Evolutionary conservation across 23 tunicate species (phyloP).

Genomic region (Ciona savignyi): DNA sequence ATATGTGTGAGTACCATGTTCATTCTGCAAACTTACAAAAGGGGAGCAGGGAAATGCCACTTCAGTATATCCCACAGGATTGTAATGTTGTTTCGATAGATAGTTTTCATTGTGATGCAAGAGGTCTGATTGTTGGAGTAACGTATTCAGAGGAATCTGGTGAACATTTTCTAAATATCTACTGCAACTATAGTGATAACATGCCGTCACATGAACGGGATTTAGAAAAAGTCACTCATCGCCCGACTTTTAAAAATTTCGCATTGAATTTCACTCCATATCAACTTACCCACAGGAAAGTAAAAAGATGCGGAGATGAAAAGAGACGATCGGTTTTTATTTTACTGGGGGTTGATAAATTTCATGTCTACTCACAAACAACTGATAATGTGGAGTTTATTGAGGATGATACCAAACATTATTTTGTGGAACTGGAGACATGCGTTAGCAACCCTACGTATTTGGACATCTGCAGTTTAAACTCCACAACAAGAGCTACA

Average conservation of each 20-base stretch:
- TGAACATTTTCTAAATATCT: slow-evolving; percentile 53
- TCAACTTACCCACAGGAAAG: slow-evolving; percentile 73
- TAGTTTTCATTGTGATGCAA: slow-evolving; percentile 42
- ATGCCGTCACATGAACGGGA: slow-evolving; percentile 31
- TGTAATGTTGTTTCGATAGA: slow-evolving; percentile 53
- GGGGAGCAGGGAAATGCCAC: slow-evolving; percentile 33
- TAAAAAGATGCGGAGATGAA: slow-evolving; percentile 8
- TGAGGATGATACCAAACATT: slow-evolving; percentile 14
- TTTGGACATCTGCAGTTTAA: slow-evolving; percentile 30
- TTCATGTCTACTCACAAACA: slow-evolving; percentile 75
- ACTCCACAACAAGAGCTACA: slow-evolving; percentile 27
- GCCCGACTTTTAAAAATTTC: slow-evolving; percentile 37
- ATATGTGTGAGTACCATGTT: slow-evolving; percentile 32
- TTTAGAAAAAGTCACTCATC: slow-evolving; percentile 52
- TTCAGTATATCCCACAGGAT: slow-evolving; percentile 55
- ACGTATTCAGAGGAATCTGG: slow-evolving; percentile 44
- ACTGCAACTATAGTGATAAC: slow-evolving; percentile 53
- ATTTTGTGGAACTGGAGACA: slow-evolving; percentile 42
- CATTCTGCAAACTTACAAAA: slow-evolving; percentile 4
- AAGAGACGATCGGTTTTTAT: slow-evolving; percentile 40
- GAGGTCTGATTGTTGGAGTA: slow-evolving; percentile 56
- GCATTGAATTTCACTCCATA: slow-evolving; percentile 56
- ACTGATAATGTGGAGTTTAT: slow-evolving; percentile 41
- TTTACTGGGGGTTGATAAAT: slow-evolving; percentile 66
- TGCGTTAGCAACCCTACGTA: slow-evolving; percentile 29